Conservation (phyloP, 1,140 invertebrate genomes). For the Trichogramma pretiosum region DNA sequence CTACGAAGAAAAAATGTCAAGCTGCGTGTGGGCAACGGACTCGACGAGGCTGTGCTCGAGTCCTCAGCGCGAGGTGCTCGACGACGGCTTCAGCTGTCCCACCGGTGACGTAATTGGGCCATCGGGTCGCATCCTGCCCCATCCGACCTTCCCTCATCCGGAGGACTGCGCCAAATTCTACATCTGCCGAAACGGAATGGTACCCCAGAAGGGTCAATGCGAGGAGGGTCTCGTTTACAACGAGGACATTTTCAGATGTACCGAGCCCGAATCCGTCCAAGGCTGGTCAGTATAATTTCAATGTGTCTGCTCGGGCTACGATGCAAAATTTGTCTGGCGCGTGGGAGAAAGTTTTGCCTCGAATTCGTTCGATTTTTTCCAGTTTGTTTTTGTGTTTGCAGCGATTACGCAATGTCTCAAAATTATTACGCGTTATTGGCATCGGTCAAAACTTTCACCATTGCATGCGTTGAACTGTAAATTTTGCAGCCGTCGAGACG, state of each 20-base stretch:
- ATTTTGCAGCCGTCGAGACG: no score
- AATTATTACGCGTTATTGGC: no score
- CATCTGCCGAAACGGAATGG: conserved; percentile 70
- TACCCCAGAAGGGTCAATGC: conserved; percentile 68
- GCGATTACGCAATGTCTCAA: no score
- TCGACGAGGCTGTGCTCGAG: conserved; percentile 55
- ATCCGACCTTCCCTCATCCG: conserved; percentile 72
- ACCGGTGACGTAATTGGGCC: conserved; percentile 59
- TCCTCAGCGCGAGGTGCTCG: conserved; percentile 57
- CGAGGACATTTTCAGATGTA: conserved; percentile 70
- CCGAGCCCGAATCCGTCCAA: conserved; percentile 67
- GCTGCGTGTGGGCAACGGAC: conserved; percentile 64
- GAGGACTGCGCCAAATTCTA: conserved; percentile 80
- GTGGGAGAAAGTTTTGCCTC: no score
- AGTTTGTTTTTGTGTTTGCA: no score
- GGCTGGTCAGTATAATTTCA: no score
- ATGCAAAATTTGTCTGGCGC: no score
- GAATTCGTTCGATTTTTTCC: no score
- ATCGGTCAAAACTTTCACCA: no score
- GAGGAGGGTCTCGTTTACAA: conserved; percentile 70
- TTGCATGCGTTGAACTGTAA: no score
- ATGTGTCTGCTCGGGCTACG: no score
- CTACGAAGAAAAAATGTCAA: conserved; percentile 65
- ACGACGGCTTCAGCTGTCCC: conserved; percentile 72
- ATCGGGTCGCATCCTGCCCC: conserved; percentile 60